These are phyloP conservation scores for Drosophila athabasca DNA, from an alignment of 1,140 invertebrate genomes.

Conservation along the genomic window DNA sequence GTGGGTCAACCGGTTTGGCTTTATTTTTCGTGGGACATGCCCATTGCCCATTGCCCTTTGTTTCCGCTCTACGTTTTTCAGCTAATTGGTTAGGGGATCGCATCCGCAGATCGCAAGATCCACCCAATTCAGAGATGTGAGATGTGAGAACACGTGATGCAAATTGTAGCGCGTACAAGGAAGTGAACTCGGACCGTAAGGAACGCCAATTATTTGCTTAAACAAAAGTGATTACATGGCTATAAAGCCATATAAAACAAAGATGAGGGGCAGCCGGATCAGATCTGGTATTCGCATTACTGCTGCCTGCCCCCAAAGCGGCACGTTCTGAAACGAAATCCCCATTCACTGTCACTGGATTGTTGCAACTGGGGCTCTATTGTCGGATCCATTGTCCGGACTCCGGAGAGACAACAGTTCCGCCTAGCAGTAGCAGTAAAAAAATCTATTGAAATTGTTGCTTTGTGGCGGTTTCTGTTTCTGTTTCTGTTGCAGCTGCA, in stretches of 20 bases:
- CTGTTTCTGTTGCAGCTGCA: constrained; percentile 12
- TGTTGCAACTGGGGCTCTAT: constrained; percentile 50
- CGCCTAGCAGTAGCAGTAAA: constrained; percentile 11
- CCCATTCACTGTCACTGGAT: constrained; percentile 37
- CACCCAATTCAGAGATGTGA: constrained; percentile 6
- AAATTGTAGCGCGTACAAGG: constrained; percentile 45
- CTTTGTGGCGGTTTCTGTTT: constrained; percentile 2
- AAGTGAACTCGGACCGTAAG: constrained; percentile 39
- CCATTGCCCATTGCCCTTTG: constrained; percentile 50
- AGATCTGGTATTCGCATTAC: constrained; percentile 24
- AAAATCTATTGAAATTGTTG: constrained; percentile 46
- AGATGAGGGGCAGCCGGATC: constrained; percentile 30
- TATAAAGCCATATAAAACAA: constrained; percentile 33
- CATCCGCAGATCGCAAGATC: neutral
- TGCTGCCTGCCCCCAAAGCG: constrained; percentile 14
- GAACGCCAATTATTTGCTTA: constrained; percentile 68
- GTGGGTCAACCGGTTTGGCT: constrained; percentile 47
- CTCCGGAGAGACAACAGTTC: constrained; percentile 36
- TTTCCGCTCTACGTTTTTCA: constrained; percentile 14
- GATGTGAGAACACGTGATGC: constrained; percentile 16
- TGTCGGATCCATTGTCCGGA: constrained; percentile 47
- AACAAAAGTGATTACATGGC: constrained; percentile 63
- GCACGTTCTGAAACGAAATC: constrained; percentile 73
- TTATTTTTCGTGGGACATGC: constrained; percentile 37
- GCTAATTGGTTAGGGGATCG: constrained; percentile 45